A percentile compares a stretch with the other conserved stretches of the same genome.
Conservation (phyloP, 2,888 invertebrate genomes). For the Alviniconcha strummeri region DNA sequence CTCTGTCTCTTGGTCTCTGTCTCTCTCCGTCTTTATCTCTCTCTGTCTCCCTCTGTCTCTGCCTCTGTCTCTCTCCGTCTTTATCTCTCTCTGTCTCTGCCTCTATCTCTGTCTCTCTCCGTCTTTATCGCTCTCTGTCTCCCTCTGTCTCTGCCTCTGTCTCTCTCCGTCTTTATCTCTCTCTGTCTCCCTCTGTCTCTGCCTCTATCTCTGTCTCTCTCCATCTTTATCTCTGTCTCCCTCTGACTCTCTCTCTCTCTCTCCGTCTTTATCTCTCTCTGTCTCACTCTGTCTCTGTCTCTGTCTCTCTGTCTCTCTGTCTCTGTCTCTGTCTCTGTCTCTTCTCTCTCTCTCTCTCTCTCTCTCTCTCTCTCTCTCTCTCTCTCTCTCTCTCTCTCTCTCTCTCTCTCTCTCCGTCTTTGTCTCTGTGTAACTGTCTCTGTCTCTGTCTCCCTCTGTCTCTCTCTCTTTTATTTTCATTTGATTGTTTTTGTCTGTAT, state of each 20-base stretch:
- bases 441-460: too few species aligned
- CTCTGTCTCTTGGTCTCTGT: too few species aligned
- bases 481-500: too few species aligned
- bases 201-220: slow-evolving; percentile 2
- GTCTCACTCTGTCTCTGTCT: slow-evolving; percentile 10
- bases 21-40: too few species aligned
- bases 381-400: slow-evolving; percentile 9
- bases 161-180: background rate
- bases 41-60: too few species aligned
- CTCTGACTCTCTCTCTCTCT: background rate
- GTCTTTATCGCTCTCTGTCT: too few species aligned
- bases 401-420: slow-evolving; percentile 18
- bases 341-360: too few species aligned
- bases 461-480: too few species aligned
- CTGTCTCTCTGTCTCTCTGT: slow-evolving; percentile 21
- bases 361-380: background rate
- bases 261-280: slow-evolving; percentile 10
- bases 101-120: too few species aligned
- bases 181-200: background rate
- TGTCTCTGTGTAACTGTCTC: background rate
- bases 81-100: too few species aligned
- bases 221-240: slow-evolving; percentile 3
- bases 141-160: background rate
- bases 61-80: too few species aligned
- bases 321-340: background rate